Evolutionary conservation across 2,888 invertebrate genomes (phyloP).

Genomic region (Idaea biselata): DNA sequence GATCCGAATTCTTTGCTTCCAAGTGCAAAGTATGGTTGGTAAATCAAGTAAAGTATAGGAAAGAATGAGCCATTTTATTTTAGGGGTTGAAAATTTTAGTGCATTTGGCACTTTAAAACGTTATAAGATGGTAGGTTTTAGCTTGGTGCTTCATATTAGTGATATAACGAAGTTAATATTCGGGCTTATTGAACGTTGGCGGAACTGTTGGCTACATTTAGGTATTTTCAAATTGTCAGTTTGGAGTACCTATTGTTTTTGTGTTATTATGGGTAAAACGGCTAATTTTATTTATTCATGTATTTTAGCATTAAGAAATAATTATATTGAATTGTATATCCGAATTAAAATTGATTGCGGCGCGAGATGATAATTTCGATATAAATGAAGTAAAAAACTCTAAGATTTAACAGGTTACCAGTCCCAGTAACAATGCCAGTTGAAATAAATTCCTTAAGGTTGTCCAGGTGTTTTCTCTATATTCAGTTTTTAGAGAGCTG

Average conservation of each 20-base stretch:
- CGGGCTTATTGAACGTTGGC: neutral
- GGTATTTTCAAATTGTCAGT: neutral
- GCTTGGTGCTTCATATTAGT: slow-evolving; percentile 49
- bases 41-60: neutral
- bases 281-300: neutral
- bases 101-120: slow-evolving; percentile 19
- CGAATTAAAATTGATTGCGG: neutral
- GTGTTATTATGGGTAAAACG: neutral
- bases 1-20: neutral
- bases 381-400: too few relatives aligned
- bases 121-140: slow-evolving; percentile 36
- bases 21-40: neutral
- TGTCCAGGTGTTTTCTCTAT: too few relatives aligned
- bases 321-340: neutral
- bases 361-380: neutral
- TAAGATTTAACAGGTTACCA: too few relatives aligned
- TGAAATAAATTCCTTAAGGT: too few relatives aligned
- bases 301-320: neutral
- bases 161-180: slow-evolving; percentile 9
- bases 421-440: too few relatives aligned
- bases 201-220: neutral
- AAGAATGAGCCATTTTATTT: slow-evolving; percentile 5
- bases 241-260: neutral
- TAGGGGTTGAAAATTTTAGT: slow-evolving; percentile 12
- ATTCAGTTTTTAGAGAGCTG: too few relatives aligned